Evolutionary conservation across 2,888 invertebrate species (phyloP).

Genomic region (Tridacna gigas): DNA sequence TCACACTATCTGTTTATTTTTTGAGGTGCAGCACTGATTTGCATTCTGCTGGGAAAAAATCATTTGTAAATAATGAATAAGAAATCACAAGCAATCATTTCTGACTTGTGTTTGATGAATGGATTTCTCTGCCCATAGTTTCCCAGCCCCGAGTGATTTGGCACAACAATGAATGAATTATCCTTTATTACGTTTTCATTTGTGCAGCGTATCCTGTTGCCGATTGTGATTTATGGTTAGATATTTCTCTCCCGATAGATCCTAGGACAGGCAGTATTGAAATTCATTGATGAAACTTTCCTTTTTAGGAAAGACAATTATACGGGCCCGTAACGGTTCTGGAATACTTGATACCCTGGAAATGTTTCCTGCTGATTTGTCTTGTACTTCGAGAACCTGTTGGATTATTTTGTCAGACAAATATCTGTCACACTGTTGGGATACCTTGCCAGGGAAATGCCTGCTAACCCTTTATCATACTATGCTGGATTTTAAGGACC

Average conservation of each 20-base stretch:
- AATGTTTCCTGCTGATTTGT: too few relatives aligned
- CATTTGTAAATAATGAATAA: slow-evolving; percentile 16
- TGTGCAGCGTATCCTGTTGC: slow-evolving; percentile 17
- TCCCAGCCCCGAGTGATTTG: slow-evolving; percentile 1
- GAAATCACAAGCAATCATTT: slow-evolving; percentile 10
- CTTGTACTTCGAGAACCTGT: too few relatives aligned
- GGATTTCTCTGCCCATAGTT: slow-evolving; percentile 12
- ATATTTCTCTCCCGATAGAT: slow-evolving; percentile 11
- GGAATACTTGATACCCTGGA: neutral
- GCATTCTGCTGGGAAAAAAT: neutral
- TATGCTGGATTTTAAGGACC: too few relatives aligned
- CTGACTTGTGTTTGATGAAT: slow-evolving; percentile 18
- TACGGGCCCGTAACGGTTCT: neutral
- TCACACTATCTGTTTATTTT: too few relatives aligned
- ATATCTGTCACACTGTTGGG: too few relatives aligned
- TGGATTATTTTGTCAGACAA: too few relatives aligned
- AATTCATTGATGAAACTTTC: slow-evolving; percentile 26
- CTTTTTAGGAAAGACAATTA: slow-evolving; percentile 17
- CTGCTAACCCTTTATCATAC: too few relatives aligned
- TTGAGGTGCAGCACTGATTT: neutral
- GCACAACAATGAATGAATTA: slow-evolving; percentile 17
- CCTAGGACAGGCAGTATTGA: slow-evolving; percentile 11
- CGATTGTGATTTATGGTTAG: slow-evolving; percentile 17
- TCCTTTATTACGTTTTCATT: slow-evolving; percentile 12
- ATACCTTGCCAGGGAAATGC: too few relatives aligned